Conservation (phyloP, 2,888 invertebrate genomes). For the Spialia ferax region DNA sequence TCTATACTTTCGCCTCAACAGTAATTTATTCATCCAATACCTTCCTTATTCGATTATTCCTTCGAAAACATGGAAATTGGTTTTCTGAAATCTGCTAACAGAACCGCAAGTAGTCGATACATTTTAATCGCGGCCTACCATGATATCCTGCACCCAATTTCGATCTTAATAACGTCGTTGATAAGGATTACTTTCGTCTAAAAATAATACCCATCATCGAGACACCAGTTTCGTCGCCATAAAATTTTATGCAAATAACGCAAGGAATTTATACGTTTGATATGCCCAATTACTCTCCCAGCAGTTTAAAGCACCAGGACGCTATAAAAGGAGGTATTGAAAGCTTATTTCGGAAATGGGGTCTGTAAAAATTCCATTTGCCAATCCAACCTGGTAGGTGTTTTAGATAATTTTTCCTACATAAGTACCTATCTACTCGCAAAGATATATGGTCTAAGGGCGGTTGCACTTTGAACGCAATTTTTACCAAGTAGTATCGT, state of each 20-base stretch:
- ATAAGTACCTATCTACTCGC: too few species aligned
- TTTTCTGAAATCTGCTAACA: slow-evolving; percentile 8
- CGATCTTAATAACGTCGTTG: too few species aligned
- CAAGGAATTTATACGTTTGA: slow-evolving; percentile 22
- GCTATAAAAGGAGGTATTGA: slow-evolving; percentile 11
- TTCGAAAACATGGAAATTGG: slow-evolving; percentile 9
- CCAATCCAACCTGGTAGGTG: too few species aligned
- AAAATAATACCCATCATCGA: too few species aligned
- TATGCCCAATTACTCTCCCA: slow-evolving; percentile 27
- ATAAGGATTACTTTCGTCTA: not conserved
- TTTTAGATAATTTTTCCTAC: too few species aligned
- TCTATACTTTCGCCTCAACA: not conserved
- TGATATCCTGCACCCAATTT: not conserved
- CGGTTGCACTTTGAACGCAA: too few species aligned
- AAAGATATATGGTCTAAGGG: too few species aligned
- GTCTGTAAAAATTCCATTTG: too few species aligned
- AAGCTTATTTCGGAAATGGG: slow-evolving; percentile 20
- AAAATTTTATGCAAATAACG: slow-evolving; percentile 24
- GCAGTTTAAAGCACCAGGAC: slow-evolving; percentile 6
- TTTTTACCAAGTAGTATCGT: too few species aligned
- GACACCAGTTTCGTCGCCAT: slow-evolving; percentile 14
- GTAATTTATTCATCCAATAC: not conserved
- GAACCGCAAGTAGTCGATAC: slow-evolving; percentile 5
- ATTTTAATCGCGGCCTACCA: slow-evolving; percentile 8
- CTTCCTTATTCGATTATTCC: not conserved